Conservation (phyloP, 2,113 vertebrate species). For the Cranoglanis bouderius region DNA sequence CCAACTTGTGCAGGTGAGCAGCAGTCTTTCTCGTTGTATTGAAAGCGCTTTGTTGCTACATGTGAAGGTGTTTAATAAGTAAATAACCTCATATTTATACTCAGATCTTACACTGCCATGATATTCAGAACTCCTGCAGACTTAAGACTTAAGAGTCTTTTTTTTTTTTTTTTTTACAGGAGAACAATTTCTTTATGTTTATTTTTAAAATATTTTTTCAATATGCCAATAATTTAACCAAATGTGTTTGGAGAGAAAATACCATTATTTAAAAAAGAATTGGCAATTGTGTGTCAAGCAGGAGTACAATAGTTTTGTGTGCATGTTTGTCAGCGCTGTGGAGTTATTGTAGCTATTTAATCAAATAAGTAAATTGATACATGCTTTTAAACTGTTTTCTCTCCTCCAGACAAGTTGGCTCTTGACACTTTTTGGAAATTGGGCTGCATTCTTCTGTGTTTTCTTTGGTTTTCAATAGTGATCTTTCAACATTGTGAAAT, state of each 20-base stretch:
- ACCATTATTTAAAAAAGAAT: not conserved
- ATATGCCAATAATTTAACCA: not conserved
- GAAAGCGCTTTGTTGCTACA: not conserved
- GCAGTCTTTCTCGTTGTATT: not conserved
- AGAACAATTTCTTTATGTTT: not conserved
- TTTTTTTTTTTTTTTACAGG: not conserved
- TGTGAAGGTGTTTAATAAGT: not conserved
- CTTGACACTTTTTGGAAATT: not conserved
- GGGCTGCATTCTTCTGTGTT: not conserved
- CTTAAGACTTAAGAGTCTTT: not conserved
- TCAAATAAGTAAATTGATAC: not conserved
- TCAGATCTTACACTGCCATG: not conserved
- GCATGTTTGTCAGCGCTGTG: not conserved
- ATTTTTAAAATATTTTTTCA: not conserved
- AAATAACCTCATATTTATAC: not conserved
- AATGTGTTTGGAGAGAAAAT: not conserved
- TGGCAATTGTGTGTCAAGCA: not conserved
- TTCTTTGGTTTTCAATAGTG: not conserved
- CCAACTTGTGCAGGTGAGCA: too few relatives aligned
- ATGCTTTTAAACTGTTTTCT: not conserved
- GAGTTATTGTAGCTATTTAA: not conserved
- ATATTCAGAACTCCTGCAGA: not conserved
- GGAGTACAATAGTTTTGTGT: not conserved
- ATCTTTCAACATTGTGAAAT: slow-evolving; percentile 33
- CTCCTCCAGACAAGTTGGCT: not conserved